Conservation (phyloP, 2,113 vertebrate species). For the Mirounga angustirostris region DNA sequence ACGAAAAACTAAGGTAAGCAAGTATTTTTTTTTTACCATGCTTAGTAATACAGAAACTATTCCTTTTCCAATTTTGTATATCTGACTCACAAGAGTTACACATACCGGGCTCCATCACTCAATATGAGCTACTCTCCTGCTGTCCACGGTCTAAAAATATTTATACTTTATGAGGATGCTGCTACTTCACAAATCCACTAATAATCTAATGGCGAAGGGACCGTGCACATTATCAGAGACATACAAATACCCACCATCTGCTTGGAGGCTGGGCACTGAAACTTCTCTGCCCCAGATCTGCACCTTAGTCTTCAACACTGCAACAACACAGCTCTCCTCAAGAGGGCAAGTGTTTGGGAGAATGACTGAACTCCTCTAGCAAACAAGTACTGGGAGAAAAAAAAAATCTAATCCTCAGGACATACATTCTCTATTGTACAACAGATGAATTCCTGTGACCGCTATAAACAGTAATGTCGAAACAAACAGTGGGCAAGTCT, state of each 20-base stretch:
- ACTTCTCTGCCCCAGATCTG: slow-evolving; percentile 57
- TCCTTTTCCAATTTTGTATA: slow-evolving; percentile 35
- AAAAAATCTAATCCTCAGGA: slow-evolving; percentile 55
- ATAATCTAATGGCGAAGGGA: slow-evolving; percentile 31
- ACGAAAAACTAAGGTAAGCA: slow-evolving; percentile 59
- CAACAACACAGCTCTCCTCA: slow-evolving; percentile 45
- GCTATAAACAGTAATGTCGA: slow-evolving; percentile 65
- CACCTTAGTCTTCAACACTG: background rate
- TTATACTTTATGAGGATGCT: background rate
- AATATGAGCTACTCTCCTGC: slow-evolving; percentile 73
- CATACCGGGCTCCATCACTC: slow-evolving; percentile 19
- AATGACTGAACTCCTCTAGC: slow-evolving; percentile 68
- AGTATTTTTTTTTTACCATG: slow-evolving; percentile 6
- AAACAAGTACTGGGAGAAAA: slow-evolving; percentile 69
- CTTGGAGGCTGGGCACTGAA: slow-evolving; percentile 73
- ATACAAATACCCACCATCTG: slow-evolving; percentile 74
- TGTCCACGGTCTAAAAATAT: slow-evolving; percentile 37
- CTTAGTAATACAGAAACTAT: slow-evolving; percentile 54
- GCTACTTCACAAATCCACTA: background rate
- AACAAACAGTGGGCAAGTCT: slow-evolving; percentile 42
- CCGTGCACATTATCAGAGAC: slow-evolving; percentile 72
- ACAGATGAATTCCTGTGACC: slow-evolving; percentile 41
- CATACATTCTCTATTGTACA: slow-evolving; percentile 45
- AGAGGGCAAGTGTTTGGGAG: slow-evolving; percentile 65
- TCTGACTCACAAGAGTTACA: slow-evolving; percentile 51